Percentiles rank a stretch among this genome's conserved stretches.
These are phyloP conservation scores for Gastrophysa polygoni DNA, from an alignment of 2,888 invertebrate genomes.

Conservation along the genomic window DNA sequence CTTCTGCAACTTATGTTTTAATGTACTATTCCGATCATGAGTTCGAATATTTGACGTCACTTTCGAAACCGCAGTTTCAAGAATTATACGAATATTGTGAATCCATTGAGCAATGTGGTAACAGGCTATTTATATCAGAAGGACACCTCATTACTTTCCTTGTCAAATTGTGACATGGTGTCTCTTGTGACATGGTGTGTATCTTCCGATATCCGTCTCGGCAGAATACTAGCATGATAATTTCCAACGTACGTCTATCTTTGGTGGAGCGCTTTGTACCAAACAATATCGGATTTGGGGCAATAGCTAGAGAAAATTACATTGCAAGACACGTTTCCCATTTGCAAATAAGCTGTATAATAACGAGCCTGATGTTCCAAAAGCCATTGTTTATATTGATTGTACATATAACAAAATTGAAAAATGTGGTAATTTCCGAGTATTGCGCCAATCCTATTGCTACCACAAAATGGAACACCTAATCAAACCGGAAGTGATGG, in stretches of 20 bases:
- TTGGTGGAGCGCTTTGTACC: background rate
- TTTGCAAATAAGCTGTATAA: too few species aligned
- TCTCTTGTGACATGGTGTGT: background rate
- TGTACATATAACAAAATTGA: conserved; percentile 7
- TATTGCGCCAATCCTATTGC: background rate
- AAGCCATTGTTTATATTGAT: conserved; percentile 8
- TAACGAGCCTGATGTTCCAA: too few species aligned
- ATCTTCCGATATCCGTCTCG: conserved; percentile 3
- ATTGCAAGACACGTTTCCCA: conserved; percentile 1
- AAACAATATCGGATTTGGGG: conserved; percentile 9
- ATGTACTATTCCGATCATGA: background rate
- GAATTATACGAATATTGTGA: background rate
- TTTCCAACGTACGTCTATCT: background rate
- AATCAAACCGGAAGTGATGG: background rate
- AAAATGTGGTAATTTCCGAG: background rate
- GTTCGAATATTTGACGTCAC: background rate
- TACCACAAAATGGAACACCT: background rate
- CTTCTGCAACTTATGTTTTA: too few species aligned
- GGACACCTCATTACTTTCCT: background rate
- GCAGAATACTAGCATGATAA: conserved; percentile 3
- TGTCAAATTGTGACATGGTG: conserved; percentile 5
- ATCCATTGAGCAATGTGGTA: background rate
- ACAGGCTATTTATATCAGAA: background rate
- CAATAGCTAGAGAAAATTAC: background rate
- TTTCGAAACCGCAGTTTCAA: background rate